Evolutionary conservation across 2,797 vertebrate species (phyloP), one percentile per base, ranked within the genome.

Genomic region (Ammospiza maritima): DNA sequence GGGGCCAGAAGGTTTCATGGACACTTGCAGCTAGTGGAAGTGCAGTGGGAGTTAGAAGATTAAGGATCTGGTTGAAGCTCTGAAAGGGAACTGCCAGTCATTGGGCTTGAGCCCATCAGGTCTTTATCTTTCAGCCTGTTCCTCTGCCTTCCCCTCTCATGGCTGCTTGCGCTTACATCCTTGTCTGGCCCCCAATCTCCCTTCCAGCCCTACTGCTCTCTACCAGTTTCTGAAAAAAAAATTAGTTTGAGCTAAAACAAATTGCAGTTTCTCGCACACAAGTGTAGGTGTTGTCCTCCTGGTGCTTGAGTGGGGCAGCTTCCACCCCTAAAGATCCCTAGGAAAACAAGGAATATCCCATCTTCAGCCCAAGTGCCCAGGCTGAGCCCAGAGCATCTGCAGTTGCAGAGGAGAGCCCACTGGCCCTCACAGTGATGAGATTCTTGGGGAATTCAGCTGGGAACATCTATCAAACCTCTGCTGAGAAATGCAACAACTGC

Each of bases 181-280:
- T 54, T 51, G 47, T 36, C 71, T 81, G 65, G 47, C 8, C 21
- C 42, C 13, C n/a, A 10, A 0, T 36, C 26, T 45, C 29, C 36
- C 61, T 72, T 34, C n/a, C 19, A 56, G 26, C 30, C 64, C 36
- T 76, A 5, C n/a, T 53, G 7, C 9, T 81, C 32, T n/a, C 42
- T 71, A 36, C 13, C 36, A 61, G 17, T 44, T 50, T 45, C 42
- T 61, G 16, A 13, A 54, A 80, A 45, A 34, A 44, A 74, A 22
- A 38, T 3, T 16, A 21, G 17, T 66, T 66, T 76, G n/a, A 71
- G 58, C 47, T 45, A 54, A 56, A 56, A 26, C 1, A 7, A 71
- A 40, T 1, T 1, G 47, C 18, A 40, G 15, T 56, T 85, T 50
- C 53, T 61, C 0, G 0, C 56, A 44, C 12, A 32, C 16, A 40